Percentiles rank a stretch among this genome's conserved stretches.
These are phyloP conservation scores for Brienomyrus longianalis DNA, from an alignment of 2,113 vertebrate species.

Conservation along the genomic window DNA sequence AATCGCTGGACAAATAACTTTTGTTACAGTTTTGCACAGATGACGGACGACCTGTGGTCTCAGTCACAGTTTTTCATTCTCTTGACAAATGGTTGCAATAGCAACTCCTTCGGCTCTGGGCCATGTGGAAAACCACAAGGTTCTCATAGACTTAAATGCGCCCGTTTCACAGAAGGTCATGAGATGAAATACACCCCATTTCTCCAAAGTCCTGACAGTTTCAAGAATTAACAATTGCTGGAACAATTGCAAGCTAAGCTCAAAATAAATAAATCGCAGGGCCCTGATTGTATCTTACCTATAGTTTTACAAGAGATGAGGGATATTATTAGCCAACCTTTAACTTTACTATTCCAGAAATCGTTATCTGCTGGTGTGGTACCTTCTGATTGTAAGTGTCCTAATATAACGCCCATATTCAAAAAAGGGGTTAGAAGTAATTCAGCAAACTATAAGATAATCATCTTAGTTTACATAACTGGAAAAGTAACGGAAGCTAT, in stretches of 20 bases:
- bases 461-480: too few species aligned
- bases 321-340: too few species aligned
- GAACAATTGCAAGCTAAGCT: background rate
- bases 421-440: too few species aligned
- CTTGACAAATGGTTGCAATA: constrained; percentile 16
- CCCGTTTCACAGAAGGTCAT: background rate
- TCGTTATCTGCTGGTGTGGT: too few species aligned
- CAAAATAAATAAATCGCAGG: too few species aligned
- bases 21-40: background rate
- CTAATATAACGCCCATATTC: too few species aligned
- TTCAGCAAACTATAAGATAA: too few species aligned
- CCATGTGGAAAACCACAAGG: background rate
- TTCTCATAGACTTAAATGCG: background rate
- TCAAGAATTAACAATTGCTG: background rate
- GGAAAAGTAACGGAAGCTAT: too few species aligned
- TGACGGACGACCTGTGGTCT: constrained; percentile 2
- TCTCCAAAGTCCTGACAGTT: background rate
- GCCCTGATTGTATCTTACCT: too few species aligned
- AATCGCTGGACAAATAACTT: constrained; percentile 1
- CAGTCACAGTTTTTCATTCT: constrained; percentile 10
- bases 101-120: background rate
- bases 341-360: too few species aligned
- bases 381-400: too few species aligned
- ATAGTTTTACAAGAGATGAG: too few species aligned
- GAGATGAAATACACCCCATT: background rate